Evolutionary conservation across 2,888 invertebrate genomes (phyloP).

Genomic region (Eupithecia dodoneata): DNA sequence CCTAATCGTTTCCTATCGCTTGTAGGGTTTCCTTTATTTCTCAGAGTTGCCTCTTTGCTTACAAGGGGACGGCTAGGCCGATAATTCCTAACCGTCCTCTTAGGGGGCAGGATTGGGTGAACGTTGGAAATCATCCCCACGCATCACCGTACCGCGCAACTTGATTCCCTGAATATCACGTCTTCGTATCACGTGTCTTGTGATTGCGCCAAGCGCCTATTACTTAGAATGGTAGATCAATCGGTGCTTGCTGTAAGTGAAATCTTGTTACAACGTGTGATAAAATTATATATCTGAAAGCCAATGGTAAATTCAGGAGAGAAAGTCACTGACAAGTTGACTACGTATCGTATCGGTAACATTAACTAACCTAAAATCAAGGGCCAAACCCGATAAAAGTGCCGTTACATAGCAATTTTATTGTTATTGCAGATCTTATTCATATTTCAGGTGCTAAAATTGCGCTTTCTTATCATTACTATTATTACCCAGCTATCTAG

Average conservation of each 20-base stretch:
- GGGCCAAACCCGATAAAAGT: neutral
- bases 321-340: neutral
- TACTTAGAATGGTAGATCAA: neutral
- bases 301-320: neutral
- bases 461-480: slow-evolving; percentile 5
- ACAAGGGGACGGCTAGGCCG: no score
- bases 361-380: neutral
- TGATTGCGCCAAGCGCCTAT: neutral
- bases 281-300: neutral
- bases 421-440: neutral
- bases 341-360: neutral
- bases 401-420: neutral
- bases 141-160: no score
- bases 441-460: slow-evolving; percentile 1
- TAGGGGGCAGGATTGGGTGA: neutral
- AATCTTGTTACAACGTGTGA: neutral
- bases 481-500: neutral
- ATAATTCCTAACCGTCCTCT: no score
- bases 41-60: no score
- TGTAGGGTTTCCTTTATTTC: no score
- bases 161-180: no score
- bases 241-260: neutral
- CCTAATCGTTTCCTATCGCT: no score
- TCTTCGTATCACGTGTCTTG: no score
- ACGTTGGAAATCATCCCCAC: neutral